Evolutionary conservation across 2,888 invertebrate species (phyloP), one percentile per base, ranked within the genome.

Genomic region (Amaurobius ferox): DNA sequence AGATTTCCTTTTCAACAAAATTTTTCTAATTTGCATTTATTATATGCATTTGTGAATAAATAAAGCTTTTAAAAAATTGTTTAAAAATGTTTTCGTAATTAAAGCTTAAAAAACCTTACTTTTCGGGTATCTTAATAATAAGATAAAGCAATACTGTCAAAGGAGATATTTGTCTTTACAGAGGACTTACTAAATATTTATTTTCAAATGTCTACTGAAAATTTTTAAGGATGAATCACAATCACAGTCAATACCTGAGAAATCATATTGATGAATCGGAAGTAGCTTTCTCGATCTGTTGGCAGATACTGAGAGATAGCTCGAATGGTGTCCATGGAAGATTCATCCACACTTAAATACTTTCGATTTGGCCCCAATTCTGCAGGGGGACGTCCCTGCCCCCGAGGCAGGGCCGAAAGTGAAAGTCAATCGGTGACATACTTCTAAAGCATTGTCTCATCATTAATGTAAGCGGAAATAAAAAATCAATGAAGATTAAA

Each of bases 361-460:
- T 23, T 28, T 44, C 26, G 48, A 16, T 61, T 48, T 83, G 70
- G n/a, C 40, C 81, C 83, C 68, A 62, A 68, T 80, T 81, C 29
- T 28, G 44, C 28, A 26, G 55, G 73, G n/a, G 64, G 70, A 70
- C 62, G 28, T 76, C 70, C 70, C 71, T 76, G 70, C 83, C 83
- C 71, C 61, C 29, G 6, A 28, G 81, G 70, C 39, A 70, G 74
- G 74, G 76, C 64, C 61, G 81, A 81, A 44, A 81, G 74, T 26
- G 83, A 83, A 71, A 83, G 83, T 83, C 62, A 71, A 28, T 70
- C 32, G 70, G 76, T 83, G 83, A 83, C 83, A 83, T 64, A 83
- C 76, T 74, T 77, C 66, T 48, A 44, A 73, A 64, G 73, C n/a
- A 11, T 44, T n/a, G n/a, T n/a, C n/a, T n/a, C n/a, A n/a, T 16